These are phyloP conservation scores for Mythimna impura DNA, from an alignment of 2,888 invertebrate species.

Conservation along the genomic window DNA sequence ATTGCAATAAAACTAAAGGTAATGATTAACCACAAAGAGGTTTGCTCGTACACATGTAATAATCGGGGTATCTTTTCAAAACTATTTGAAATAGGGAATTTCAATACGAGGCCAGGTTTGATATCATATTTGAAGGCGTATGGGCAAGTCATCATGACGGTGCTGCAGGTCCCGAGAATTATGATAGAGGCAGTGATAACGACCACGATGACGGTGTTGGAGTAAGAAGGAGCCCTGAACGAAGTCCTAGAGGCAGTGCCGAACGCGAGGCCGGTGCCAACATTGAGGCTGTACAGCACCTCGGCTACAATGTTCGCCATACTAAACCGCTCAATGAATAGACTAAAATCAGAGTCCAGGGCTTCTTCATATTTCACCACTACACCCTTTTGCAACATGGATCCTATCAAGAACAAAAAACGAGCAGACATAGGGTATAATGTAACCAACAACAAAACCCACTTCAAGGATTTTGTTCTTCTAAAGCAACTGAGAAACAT, in stretches of 20 bases:
- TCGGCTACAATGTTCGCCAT: slow-evolving; percentile 70
- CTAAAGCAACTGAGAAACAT: slow-evolving; percentile 77
- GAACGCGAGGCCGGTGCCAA: slow-evolving; percentile 79
- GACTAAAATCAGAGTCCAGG: slow-evolving; percentile 75
- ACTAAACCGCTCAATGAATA: slow-evolving; percentile 67
- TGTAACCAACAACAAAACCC: slow-evolving; percentile 67
- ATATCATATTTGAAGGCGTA: slow-evolving; percentile 74
- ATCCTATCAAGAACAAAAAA: slow-evolving; percentile 75
- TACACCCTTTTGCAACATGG: slow-evolving; percentile 84
- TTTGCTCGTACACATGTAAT: slow-evolving; percentile 72
- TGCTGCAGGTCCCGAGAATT: slow-evolving; percentile 70
- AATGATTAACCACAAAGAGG: slow-evolving; percentile 73
- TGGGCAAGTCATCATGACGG: slow-evolving; percentile 81
- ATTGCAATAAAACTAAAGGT: slow-evolving; percentile 72
- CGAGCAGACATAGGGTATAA: slow-evolving; percentile 74
- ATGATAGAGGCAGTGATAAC: slow-evolving; percentile 67
- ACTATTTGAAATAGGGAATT: slow-evolving; percentile 67
- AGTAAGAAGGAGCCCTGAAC: slow-evolving; percentile 81
- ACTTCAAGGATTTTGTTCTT: slow-evolving; percentile 71
- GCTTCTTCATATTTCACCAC: slow-evolving; percentile 75
- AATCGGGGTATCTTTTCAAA: slow-evolving; percentile 81
- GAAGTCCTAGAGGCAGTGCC: slow-evolving; percentile 74
- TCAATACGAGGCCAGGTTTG: slow-evolving; percentile 63
- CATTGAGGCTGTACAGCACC: slow-evolving; percentile 71
- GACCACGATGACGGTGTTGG: slow-evolving; percentile 76